A percentile compares a stretch with the other conserved stretches of the same genome.
Conservation (phyloP, 1,140 invertebrate species). For the Camponotus floridanus region DNA sequence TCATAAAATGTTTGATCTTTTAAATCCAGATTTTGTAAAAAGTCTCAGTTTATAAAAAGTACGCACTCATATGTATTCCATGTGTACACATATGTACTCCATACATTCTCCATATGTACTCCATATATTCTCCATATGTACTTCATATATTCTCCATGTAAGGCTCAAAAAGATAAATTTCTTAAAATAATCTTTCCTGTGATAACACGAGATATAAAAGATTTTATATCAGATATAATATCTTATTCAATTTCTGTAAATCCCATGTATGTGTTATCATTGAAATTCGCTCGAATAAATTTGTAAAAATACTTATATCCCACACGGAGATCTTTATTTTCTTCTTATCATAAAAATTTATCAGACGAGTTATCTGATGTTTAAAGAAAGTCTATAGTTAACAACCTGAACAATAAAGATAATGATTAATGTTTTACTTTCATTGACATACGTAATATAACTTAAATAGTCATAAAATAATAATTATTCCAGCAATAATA, state of each 20-base stretch:
- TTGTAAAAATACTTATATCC: not conserved
- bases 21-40: too few relatives aligned
- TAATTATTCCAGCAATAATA: not conserved
- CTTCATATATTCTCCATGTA: not conserved
- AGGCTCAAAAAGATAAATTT: not conserved
- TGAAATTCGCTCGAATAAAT: not conserved
- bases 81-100: not conserved
- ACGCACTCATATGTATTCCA: not conserved
- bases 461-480: not conserved
- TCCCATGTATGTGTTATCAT: not conserved
- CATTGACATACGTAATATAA: not conserved
- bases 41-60: too few relatives aligned
- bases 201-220: not conserved
- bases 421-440: not conserved
- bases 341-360: slow-evolving; percentile 2
- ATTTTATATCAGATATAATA: not conserved
- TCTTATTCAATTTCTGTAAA: not conserved
- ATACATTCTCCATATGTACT: too few relatives aligned
- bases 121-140: too few relatives aligned
- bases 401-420: not conserved
- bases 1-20: too few relatives aligned
- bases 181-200: not conserved
- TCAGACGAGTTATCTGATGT: not conserved
- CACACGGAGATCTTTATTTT: not conserved
- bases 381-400: not conserved